These are phyloP conservation scores for Heliconius himera DNA, from an alignment of 1,140 invertebrate genomes.

Conservation along the genomic window DNA sequence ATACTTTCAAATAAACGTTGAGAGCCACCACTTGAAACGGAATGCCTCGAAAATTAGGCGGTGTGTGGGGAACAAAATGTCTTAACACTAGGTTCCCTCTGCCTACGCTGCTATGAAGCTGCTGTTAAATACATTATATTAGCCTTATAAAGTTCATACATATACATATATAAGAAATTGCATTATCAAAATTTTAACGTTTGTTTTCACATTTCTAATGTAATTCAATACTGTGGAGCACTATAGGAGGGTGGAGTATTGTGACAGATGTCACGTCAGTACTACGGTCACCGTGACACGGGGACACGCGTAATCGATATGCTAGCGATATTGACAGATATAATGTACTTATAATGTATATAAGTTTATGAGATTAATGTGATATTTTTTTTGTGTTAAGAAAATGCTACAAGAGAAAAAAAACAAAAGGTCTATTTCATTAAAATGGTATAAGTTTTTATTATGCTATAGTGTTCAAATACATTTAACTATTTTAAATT, in stretches of 20 bases:
- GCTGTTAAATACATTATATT: background rate
- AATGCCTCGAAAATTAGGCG: background rate
- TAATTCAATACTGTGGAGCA: conserved; percentile 13
- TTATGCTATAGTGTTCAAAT: no score
- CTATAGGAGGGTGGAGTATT: conserved; percentile 5
- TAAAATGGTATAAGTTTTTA: no score
- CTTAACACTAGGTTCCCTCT: background rate
- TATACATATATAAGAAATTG: background rate
- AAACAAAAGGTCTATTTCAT: background rate
- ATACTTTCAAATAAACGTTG: background rate
- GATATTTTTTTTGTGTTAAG: background rate
- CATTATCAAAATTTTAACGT: conserved; percentile 17
- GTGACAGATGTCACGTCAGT: conserved; percentile 38
- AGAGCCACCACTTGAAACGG: background rate
- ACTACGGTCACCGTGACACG: conserved; percentile 38
- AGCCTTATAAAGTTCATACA: background rate
- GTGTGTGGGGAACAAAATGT: background rate
- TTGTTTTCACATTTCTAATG: conserved; percentile 19
- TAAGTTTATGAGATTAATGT: background rate
- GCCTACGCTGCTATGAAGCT: background rate
- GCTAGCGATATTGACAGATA: conserved; percentile 8
- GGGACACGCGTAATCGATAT: conserved; percentile 23
- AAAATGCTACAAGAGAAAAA: background rate
- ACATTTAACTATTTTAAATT: no score
- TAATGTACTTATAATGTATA: background rate